Percentiles rank a stretch among this genome's conserved stretches.
These are phyloP conservation scores for Canis aureus DNA, from an alignment of 2,113 vertebrate genomes.

Conservation along the genomic window DNA sequence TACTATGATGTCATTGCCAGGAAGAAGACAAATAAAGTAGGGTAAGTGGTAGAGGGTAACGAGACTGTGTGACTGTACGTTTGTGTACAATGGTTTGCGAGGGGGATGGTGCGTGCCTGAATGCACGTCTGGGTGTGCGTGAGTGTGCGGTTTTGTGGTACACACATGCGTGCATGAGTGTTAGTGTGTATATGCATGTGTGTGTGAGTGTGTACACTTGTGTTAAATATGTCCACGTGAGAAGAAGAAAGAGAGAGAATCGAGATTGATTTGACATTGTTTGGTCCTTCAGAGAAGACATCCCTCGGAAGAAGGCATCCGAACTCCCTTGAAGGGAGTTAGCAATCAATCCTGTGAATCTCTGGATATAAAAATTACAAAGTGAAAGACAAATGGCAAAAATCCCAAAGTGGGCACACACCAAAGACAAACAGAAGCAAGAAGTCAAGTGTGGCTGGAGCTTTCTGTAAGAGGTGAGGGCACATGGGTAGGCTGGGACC, in stretches of 20 bases:
- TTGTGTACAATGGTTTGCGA: too few relatives aligned
- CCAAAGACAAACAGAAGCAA: neutral
- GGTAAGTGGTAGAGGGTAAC: neutral
- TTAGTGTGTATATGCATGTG: neutral
- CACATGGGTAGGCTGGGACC: accelerated
- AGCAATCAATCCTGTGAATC: neutral
- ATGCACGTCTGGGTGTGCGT: neutral
- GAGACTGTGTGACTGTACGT: neutral
- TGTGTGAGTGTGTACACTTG: neutral
- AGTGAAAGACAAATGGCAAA: neutral
- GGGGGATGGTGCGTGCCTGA: neutral
- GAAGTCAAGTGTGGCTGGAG: neutral
- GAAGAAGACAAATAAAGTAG: neutral
- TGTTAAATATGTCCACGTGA: neutral
- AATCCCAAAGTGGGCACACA: neutral
- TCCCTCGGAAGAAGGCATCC: neutral
- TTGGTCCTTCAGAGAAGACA: neutral
- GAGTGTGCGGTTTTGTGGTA: neutral
- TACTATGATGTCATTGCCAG: neutral
- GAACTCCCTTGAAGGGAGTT: neutral
- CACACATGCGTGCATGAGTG: neutral
- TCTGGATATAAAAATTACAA: neutral
- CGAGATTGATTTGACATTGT: neutral
- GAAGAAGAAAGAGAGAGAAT: neutral
- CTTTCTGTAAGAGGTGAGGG: neutral